These are phyloP conservation scores for Calephelis nemesis DNA, from an alignment of 1,140 invertebrate species.

Conservation along the genomic window DNA sequence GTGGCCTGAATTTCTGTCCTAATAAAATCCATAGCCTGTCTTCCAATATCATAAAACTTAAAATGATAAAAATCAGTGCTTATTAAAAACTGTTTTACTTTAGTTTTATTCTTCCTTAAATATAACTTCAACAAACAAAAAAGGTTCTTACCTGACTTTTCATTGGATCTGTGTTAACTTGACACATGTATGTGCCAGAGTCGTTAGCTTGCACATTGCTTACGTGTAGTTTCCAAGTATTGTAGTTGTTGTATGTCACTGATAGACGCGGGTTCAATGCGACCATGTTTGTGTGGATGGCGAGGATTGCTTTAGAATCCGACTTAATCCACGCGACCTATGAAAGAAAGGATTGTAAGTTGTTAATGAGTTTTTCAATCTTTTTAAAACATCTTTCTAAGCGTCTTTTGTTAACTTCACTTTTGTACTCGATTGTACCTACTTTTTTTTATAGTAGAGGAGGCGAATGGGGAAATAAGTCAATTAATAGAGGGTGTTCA, in stretches of 20 bases:
- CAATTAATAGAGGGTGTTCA: too few relatives aligned
- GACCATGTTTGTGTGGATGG: constrained; percentile 94
- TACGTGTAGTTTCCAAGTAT: constrained; percentile 94
- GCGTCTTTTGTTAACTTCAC: not conserved
- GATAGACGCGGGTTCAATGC: constrained; percentile 90
- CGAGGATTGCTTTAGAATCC: constrained; percentile 92
- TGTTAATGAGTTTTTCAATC: constrained; percentile 4
- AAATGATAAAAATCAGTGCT: too few relatives aligned
- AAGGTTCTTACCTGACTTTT: constrained; percentile 84
- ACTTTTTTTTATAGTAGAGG: too few relatives aligned
- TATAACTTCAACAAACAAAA: not conserved
- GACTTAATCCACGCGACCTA: constrained; percentile 96
- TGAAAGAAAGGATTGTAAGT: constrained; percentile 15
- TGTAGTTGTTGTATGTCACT: constrained; percentile 94
- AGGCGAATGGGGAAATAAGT: too few relatives aligned
- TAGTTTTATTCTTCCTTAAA: not conserved
- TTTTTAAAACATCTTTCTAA: too few relatives aligned
- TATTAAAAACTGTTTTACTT: too few relatives aligned
- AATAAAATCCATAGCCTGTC: too few relatives aligned
- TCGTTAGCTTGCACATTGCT: constrained; percentile 93
- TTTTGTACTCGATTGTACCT: too few relatives aligned
- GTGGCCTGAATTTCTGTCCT: too few relatives aligned
- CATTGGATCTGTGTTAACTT: constrained; percentile 93
- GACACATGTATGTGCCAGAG: constrained; percentile 93
- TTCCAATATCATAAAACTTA: too few relatives aligned